Evolutionary conservation across 2,888 invertebrate species (phyloP), one percentile per base, ranked within the genome.

Genomic region (Brachyopa scutellaris): DNA sequence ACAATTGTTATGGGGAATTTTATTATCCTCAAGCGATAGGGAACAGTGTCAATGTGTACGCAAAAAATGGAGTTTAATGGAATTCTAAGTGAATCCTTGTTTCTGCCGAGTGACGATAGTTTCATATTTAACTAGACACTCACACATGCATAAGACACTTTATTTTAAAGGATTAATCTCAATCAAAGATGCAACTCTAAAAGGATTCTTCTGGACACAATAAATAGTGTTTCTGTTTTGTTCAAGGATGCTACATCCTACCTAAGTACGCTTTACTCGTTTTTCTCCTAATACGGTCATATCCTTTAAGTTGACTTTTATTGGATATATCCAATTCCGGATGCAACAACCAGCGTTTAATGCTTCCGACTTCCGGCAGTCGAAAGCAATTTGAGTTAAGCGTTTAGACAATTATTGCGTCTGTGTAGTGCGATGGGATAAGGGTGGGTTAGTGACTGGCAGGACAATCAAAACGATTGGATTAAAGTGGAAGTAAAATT

Each of bases 161-260:
- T 47, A 73, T 69, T 70, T 57, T 49, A 62, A 55, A 64, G 72
- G 64, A 78, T 66, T 78, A 72, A 78, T 72, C 64, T 64, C 64
- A 72, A 78, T 51, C 64, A 66, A n/a, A 66, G 72, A 59, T 42
- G 49, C 42, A 72, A 9, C 40, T 33, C 9, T 8, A 9, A 11
- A 45, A n/a, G 23, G 11, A 11, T 47, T 5, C 4, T 19, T 23
- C 11, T 4, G 15, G 53, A 26, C 42, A 38, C 49, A 26, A 51
- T 13, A 13, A 49, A 13, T 29, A n/a, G 31, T 11, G 9, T 17
- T 11, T 51, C 61, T 31, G 61, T 51, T 72, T 70, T 11, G 33
- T 36, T 7, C 17, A 47, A 19, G 11, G 19, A 53, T 3, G 11
- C 29, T n/a, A n/a, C n/a, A 15, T 33, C 3, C 15, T 49, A 3